Evolutionary conservation across 1,140 invertebrate species (phyloP), one percentile per base, ranked within the genome.

Genomic region (Sweltsa coloradensis): DNA sequence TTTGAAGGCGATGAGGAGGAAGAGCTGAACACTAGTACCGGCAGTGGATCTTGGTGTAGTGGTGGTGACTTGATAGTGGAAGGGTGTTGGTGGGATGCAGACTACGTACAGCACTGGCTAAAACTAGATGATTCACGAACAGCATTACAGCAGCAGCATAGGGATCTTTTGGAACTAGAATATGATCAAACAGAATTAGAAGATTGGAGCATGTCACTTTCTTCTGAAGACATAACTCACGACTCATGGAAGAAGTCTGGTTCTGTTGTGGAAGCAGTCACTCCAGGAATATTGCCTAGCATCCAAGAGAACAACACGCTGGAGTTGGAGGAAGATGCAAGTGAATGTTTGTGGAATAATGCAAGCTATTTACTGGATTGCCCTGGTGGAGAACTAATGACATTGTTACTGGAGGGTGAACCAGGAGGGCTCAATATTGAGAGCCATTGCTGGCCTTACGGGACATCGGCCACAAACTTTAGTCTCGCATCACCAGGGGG

Each of bases 201-300:
- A 65, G 82, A 85, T 57, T 85, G 83, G 83, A 84, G 78, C 58
- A 72, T 85, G 60, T 78, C 77, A 29, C 57, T 82, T 29, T 82
- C 81, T 3, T 77, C 70, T 47, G 79, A 82, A 57, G 78, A 82
- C 60, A n/a, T n/a, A n/a, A n/a, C n/a, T n/a, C 61, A 79, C 41
- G 25, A n/a, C n/a, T n/a, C n/a, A n/a, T 66, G 63, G 61, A 66
- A 64, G 49, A 60, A 73, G 47, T 68, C 67, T 9, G 36, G 4
- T 40, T n/a, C 7, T 22, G 16, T 19, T 22, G 36, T 37, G 36
- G 16, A 23, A 1, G n/a, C 24, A 3, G 42, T 16, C 9, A 19
- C 31, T 7, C 16, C 18, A 16, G 31, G 14, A 14, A 36, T 36
- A 22, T 23, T 45, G 6, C 79, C 79, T 0, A 79, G 78, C 57